Conservation (phyloP, 2,888 invertebrate genomes). For the Aphidius colemani region DNA sequence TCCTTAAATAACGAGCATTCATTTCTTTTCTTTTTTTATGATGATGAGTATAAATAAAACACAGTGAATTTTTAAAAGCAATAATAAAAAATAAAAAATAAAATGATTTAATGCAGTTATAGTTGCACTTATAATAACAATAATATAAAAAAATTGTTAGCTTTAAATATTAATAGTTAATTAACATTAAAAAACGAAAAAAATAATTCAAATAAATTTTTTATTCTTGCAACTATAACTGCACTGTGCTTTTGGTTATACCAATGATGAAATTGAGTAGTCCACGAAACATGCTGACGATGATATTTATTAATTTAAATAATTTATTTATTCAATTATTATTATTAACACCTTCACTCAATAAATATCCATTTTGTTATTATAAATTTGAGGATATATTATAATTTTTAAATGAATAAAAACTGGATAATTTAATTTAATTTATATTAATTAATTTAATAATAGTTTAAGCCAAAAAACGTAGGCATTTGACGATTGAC, state of each 20-base stretch:
- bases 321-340: background rate
- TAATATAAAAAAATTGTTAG: no score
- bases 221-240: background rate
- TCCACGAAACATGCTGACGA: constrained; percentile 51
- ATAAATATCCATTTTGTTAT: background rate
- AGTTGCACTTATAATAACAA: no score
- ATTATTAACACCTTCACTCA: background rate
- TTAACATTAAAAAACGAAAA: no score
- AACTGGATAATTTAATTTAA: background rate
- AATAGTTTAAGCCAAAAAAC: background rate
- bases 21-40: no score
- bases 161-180: no score
- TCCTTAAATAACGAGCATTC: no score
- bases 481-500: constrained; percentile 1
- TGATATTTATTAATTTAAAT: constrained; percentile 20
- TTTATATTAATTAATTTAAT: background rate
- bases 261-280: constrained; percentile 49
- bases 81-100: no score
- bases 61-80: no score
- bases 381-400: no score
- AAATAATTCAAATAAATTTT: no score
- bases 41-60: no score
- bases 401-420: background rate
- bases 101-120: no score
- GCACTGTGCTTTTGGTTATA: constrained; percentile 37